Percentiles rank a stretch among this genome's conserved stretches.
phyloP scores from a whole-genome alignment of 2,888 invertebrate species.

The Ophion costatus region DNA sequence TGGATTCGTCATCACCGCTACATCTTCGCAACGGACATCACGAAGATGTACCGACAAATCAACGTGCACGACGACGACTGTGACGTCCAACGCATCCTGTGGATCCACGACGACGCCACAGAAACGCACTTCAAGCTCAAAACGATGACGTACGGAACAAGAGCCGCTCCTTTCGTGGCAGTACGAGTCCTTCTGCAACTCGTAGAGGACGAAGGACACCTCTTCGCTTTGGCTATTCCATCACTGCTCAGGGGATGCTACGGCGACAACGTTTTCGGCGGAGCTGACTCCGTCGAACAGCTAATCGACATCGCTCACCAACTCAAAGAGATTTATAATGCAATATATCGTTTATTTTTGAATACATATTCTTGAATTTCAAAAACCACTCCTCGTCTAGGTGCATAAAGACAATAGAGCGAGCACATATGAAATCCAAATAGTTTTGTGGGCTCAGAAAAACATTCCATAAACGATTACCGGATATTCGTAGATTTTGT shows the following conservation, averaged over 20 bases:
- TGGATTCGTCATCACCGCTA: constrained; percentile 16
- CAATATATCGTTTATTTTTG: too few relatives aligned
- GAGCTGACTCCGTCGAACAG: constrained; percentile 29
- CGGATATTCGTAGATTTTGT: too few relatives aligned
- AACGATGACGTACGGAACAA: constrained; percentile 49
- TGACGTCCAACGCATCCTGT: constrained; percentile 77
- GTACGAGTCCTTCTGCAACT: constrained; percentile 53
- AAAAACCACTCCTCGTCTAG: too few relatives aligned
- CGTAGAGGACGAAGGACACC: constrained; percentile 42
- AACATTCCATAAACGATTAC: too few relatives aligned
- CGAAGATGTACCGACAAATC: constrained; percentile 56
- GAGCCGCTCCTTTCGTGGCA: constrained; percentile 51
- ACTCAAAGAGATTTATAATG: too few relatives aligned
- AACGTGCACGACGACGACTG: constrained; percentile 60
- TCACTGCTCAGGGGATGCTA: constrained; percentile 46
- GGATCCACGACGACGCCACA: constrained; percentile 65
- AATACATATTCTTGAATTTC: too few relatives aligned
- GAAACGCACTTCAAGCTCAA: constrained; percentile 24
- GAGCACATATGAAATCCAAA: too few relatives aligned
- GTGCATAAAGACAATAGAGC: too few relatives aligned
- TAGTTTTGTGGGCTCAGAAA: too few relatives aligned
- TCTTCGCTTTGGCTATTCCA: constrained; percentile 42
- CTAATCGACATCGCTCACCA: constrained; percentile 4
- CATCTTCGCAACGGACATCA: constrained; percentile 52
- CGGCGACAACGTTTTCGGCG: constrained; percentile 67